Evolutionary conservation across 2,113 vertebrate genomes (phyloP).

Genomic region (Malurus alboscapulatus): DNA sequence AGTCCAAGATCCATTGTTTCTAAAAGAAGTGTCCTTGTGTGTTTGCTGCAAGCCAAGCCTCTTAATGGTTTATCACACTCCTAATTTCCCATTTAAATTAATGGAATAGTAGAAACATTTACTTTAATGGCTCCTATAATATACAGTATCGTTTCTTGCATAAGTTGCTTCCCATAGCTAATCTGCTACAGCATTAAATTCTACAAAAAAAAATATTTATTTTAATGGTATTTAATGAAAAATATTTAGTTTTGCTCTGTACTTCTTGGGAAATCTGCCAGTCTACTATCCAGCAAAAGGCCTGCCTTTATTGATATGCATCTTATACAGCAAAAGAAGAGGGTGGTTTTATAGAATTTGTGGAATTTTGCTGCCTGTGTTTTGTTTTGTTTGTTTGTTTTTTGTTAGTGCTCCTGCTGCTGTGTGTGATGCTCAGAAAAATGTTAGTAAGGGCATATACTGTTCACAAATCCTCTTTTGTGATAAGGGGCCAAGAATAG

Average conservation of each 20-base stretch:
- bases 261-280: neutral
- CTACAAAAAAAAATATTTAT: neutral
- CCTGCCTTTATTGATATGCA: neutral
- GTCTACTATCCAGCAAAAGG: neutral
- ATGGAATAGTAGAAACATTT: conserved; percentile 18
- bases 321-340: neutral
- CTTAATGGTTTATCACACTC: neutral
- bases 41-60: neutral
- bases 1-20: neutral
- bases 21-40: neutral
- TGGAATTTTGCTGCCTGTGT: neutral
- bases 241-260: neutral
- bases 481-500: neutral
- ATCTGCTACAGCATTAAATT: neutral
- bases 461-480: neutral
- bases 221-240: conserved; percentile 14
- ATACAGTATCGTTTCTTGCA: neutral
- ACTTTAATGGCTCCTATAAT: conserved; percentile 28
- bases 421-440: neutral
- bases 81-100: conserved; percentile 40
- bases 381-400: neutral
- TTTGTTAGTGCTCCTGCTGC: neutral
- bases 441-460: neutral
- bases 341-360: neutral
- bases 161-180: conserved; percentile 12